A percentile compares a stretch with the other conserved stretches of the same genome.
Evolutionary conservation across 35 echinoderm and acorn worm genomes (phyloP).

Genomic region (Hemicentrotus pulcherrimus): DNA sequence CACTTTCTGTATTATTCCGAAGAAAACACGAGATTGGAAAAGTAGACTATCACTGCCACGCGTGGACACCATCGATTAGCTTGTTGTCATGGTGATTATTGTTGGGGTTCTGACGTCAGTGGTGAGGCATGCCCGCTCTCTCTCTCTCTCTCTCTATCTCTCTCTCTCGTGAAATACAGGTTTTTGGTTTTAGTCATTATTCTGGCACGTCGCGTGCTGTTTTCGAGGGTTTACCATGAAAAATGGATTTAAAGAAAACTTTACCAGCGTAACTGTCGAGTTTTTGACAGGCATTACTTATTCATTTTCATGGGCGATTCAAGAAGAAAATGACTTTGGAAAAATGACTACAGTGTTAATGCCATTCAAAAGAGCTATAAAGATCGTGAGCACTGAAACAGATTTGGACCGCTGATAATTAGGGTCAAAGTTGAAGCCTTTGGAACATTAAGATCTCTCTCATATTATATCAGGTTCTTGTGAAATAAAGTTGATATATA

Average conservation of each 20-base stretch:
- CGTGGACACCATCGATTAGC: constrained; percentile 52
- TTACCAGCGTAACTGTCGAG: background rate
- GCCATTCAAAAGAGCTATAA: background rate
- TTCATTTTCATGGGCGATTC: background rate
- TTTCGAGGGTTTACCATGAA: background rate
- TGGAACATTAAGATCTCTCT: background rate
- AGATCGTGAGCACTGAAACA: background rate
- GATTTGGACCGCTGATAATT: background rate
- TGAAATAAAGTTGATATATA: background rate
- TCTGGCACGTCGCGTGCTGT: background rate
- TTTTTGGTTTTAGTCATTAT: background rate
- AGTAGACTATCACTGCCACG: background rate
- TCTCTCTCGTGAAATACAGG: background rate
- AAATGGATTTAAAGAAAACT: constrained; percentile 10
- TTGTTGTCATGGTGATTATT: constrained; percentile 55
- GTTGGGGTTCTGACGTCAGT: constrained; percentile 61
- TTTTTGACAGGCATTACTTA: background rate
- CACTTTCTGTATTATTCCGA: background rate
- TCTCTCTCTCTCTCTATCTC: too few species aligned
- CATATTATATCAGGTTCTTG: background rate
- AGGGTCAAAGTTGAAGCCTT: background rate
- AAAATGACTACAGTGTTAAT: background rate
- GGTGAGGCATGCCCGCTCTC: background rate
- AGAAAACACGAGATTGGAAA: constrained; percentile 3
- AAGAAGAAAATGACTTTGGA: background rate